Percentiles rank a stretch among this genome's conserved stretches.
These are phyloP conservation scores for Cordilura impudica DNA, from an alignment of 2,888 invertebrate species.

Conservation along the genomic window DNA sequence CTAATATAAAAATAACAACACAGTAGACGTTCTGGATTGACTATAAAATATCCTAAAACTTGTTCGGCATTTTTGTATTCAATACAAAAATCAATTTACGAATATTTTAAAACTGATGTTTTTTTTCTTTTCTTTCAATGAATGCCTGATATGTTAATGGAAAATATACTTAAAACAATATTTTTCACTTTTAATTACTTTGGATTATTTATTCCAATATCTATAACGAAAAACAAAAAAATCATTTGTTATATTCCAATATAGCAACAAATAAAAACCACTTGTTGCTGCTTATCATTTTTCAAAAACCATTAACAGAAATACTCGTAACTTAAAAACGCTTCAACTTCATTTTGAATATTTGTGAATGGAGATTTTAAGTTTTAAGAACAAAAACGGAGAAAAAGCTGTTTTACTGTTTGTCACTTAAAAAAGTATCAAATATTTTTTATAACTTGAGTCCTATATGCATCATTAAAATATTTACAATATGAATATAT, in stretches of 20 bases:
- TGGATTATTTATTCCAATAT: neutral
- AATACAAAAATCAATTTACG: too few species aligned
- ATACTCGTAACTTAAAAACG: slow-evolving; percentile 48
- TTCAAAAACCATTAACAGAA: slow-evolving; percentile 41
- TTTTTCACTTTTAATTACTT: too few species aligned
- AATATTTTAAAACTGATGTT: too few species aligned
- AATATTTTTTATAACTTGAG: slow-evolving; percentile 8
- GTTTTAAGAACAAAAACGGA: neutral
- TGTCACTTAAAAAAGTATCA: neutral
- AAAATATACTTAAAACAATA: too few species aligned
- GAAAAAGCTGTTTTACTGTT: slow-evolving; percentile 11
- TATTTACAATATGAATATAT: neutral
- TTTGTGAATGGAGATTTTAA: neutral
- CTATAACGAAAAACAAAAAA: neutral
- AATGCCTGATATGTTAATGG: too few species aligned
- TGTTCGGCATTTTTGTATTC: too few species aligned
- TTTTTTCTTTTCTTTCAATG: too few species aligned
- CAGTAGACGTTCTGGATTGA: too few species aligned
- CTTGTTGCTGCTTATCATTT: neutral
- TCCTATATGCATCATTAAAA: neutral
- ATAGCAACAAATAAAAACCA: neutral
- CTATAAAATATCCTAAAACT: too few species aligned
- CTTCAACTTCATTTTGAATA: slow-evolving; percentile 24
- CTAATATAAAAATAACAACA: too few species aligned
- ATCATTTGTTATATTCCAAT: too few species aligned